Evolutionary conservation across 2,888 invertebrate genomes (phyloP), one percentile per base, ranked within the genome.

Genomic region (Empis stercorea): DNA sequence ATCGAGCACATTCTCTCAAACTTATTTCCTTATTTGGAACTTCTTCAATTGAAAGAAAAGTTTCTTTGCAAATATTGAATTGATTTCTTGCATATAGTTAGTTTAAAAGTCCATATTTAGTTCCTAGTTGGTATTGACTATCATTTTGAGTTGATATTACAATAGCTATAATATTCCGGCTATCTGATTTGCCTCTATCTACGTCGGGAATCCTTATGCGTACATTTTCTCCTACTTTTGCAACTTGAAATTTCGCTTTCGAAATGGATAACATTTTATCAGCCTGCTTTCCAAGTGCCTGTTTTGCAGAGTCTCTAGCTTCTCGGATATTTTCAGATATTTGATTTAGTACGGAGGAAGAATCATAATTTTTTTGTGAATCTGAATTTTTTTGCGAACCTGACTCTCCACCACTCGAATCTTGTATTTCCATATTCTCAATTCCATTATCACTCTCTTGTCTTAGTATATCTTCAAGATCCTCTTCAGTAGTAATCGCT

Each of bases 401-500:
- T 27, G 23, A 7, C 9, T 27, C 23, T 27, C 38, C 38, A 17
- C 2, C 17, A 17, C 37, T 37, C 17, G 9, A 38, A 17, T 38
- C 11, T 38, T 27, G 9, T 7, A 27, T 41, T 23, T 41, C 41
- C 6, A 16, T n/a, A 41, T 16, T 44, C 23, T 44, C n/a, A 37
- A 2, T 32, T n/a, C 17, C 17, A 38, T 38, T 38, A 17, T 20
- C 43, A 34, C 10, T 34, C 30, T 34, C 17, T 14, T 40, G 10
- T 13, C 4, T 36, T 42, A 23, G 14, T 32, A 20, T 27, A 32
- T 17, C 10, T 23, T 44, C 44, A 23, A 44, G 20, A 20, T 44
- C 14, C 34, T 44, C 44, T 44, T 44, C 36, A 20, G 44, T 44
- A 16, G 14, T 15, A 27, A 44, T 37, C 20, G 15, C 17, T 27